Percentiles rank a stretch among this genome's conserved stretches.
Conservation (phyloP, 2,113 vertebrate species). For the Macquaria ambigua region DNA sequence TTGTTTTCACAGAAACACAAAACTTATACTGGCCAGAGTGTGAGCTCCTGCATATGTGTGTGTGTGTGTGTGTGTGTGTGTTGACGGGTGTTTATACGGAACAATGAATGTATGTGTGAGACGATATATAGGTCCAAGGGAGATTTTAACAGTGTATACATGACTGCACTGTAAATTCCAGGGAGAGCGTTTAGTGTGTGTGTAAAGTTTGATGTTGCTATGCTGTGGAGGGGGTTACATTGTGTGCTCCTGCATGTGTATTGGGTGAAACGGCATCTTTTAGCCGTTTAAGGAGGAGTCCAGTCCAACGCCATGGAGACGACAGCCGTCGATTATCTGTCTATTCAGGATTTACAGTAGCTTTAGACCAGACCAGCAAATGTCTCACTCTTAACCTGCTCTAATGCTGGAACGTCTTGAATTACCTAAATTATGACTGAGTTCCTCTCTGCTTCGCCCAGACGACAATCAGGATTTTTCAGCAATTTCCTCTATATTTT, state of each 20-base stretch:
- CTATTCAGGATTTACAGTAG: slow-evolving; percentile 54
- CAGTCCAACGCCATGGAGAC: slow-evolving; percentile 47
- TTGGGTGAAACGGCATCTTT: slow-evolving; percentile 54
- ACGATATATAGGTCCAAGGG: slow-evolving; percentile 52
- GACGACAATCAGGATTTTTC: slow-evolving; percentile 18
- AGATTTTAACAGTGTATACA: slow-evolving; percentile 71
- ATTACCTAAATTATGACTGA: slow-evolving; percentile 34
- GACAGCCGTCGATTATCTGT: slow-evolving; percentile 38
- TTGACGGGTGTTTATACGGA: slow-evolving; percentile 14
- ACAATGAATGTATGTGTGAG: slow-evolving; percentile 38
- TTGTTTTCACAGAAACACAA: not conserved
- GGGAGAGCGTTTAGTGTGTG: slow-evolving; percentile 57
- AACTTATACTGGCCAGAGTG: not conserved
- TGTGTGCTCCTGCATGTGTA: slow-evolving; percentile 38
- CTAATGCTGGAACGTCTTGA: slow-evolving; percentile 25
- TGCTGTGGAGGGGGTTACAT: slow-evolving; percentile 29
- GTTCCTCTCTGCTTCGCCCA: slow-evolving; percentile 3
- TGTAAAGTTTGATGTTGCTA: slow-evolving; percentile 72
- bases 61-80: slow-evolving; percentile 2
- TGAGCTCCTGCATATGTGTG: not conserved
- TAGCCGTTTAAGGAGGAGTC: slow-evolving; percentile 49
- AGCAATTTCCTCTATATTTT: slow-evolving; percentile 14
- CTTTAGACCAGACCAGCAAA: slow-evolving; percentile 33
- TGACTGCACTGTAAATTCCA: slow-evolving; percentile 72
- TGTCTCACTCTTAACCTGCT: slow-evolving; percentile 29